These are phyloP conservation scores for Sterrhoptilus dennistouni DNA, from an alignment of 2,113 vertebrate genomes.

Conservation along the genomic window DNA sequence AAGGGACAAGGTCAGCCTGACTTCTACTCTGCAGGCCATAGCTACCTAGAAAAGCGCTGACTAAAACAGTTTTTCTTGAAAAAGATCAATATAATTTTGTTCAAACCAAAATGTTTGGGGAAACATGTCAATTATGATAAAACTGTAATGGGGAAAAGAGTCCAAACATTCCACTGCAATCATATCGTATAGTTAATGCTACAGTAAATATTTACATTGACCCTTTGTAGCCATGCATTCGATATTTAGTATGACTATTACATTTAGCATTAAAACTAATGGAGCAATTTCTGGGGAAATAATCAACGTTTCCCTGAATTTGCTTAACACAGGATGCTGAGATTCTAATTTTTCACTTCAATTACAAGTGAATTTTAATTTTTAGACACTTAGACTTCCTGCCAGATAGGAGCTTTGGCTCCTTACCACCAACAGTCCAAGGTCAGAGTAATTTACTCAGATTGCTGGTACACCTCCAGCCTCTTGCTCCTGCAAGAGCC, in stretches of 20 bases:
- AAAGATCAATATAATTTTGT: not conserved
- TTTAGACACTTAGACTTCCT: not conserved
- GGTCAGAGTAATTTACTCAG: not conserved
- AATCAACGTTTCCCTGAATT: not conserved
- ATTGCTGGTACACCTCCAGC: not conserved
- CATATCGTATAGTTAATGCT: not conserved
- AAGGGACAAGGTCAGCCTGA: not conserved
- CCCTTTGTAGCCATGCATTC: not conserved
- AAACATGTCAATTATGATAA: conserved; percentile 13
- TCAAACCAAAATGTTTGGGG: conserved; percentile 32
- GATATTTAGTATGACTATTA: not conserved
- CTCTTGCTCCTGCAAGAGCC: not conserved
- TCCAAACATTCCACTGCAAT: conserved; percentile 17
- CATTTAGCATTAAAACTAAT: not conserved
- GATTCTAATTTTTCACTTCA: not conserved
- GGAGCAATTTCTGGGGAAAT: not conserved
- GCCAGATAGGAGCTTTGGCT: not conserved
- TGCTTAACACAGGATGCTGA: not conserved
- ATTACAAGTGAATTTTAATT: not conserved
- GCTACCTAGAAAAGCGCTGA: not conserved
- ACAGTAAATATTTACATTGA: conserved; percentile 54
- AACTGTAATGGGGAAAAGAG: not conserved
- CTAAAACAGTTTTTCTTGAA: not conserved
- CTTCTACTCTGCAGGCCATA: not conserved
- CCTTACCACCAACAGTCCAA: not conserved